Evolutionary conservation across 2,888 invertebrate genomes (phyloP).

Genomic region (Trissonchulus sp.): DNA sequence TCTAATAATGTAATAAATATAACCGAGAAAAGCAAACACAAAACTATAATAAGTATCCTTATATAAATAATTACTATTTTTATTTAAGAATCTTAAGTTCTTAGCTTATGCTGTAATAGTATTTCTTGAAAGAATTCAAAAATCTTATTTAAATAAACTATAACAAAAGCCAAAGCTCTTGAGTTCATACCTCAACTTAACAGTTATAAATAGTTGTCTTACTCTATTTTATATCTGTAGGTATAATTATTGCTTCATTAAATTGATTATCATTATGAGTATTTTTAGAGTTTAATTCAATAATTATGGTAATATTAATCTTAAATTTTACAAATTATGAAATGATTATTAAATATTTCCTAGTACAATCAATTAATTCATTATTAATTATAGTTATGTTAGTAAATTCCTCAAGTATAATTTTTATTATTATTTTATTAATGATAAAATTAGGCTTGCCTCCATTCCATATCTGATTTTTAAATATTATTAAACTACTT

Average conservation of each 20-base stretch:
- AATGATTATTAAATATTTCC: background rate
- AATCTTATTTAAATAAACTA: background rate
- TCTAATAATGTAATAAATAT: slow-evolving; percentile 20
- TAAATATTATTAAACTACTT: background rate
- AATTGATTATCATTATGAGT: background rate
- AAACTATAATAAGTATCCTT: no score
- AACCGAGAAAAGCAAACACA: no score
- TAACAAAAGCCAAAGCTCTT: no score
- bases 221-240: background rate
- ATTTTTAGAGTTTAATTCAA: background rate
- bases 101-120: no score
- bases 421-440: background rate
- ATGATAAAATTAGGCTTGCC: background rate
- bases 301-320: background rate
- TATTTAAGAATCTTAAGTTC: no score
- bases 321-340: background rate
- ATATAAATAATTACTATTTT: no score
- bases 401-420: no score
- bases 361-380: background rate
- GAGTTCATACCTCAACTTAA: no score
- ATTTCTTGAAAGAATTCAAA: no score
- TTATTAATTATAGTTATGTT: background rate
- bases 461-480: background rate
- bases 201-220: no score
- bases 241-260: background rate